These are phyloP conservation scores for Pachyramphus minor DNA, from an alignment of 2,113 vertebrate species.

Conservation along the genomic window DNA sequence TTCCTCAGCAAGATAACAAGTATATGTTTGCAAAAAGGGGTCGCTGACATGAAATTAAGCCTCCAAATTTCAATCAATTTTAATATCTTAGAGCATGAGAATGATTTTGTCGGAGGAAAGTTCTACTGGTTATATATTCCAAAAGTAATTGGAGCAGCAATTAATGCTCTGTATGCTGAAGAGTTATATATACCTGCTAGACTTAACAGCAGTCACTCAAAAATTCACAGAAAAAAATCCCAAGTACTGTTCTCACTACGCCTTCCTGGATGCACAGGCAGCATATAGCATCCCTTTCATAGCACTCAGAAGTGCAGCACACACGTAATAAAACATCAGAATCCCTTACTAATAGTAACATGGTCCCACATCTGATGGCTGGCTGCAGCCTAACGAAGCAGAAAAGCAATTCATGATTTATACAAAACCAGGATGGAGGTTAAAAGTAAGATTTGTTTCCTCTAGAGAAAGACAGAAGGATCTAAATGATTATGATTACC, in stretches of 20 bases:
- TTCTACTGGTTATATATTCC: not conserved
- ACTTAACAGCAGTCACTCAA: not conserved
- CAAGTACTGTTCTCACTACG: not conserved
- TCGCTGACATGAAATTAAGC: not conserved
- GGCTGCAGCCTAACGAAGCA: slow-evolving; percentile 5
- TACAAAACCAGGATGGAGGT: not conserved
- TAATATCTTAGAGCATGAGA: not conserved
- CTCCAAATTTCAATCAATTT: not conserved
- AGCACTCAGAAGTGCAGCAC: not conserved
- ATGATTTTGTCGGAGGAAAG: not conserved
- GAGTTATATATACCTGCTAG: not conserved
- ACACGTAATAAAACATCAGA: not conserved
- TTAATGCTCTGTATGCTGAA: not conserved
- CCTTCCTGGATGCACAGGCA: not conserved
- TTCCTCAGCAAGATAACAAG: not conserved
- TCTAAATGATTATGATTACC: not conserved
- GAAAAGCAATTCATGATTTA: not conserved
- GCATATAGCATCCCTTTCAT: not conserved
- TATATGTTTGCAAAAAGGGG: not conserved
- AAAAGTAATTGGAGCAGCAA: not conserved
- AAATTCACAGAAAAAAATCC: not conserved
- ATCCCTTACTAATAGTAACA: not conserved
- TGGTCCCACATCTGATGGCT: not conserved
- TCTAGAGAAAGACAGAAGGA: slow-evolving; percentile 16
- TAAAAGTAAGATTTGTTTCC: not conserved